These are phyloP conservation scores for Cinara cedri DNA, from an alignment of 2,888 invertebrate genomes.

Conservation along the genomic window DNA sequence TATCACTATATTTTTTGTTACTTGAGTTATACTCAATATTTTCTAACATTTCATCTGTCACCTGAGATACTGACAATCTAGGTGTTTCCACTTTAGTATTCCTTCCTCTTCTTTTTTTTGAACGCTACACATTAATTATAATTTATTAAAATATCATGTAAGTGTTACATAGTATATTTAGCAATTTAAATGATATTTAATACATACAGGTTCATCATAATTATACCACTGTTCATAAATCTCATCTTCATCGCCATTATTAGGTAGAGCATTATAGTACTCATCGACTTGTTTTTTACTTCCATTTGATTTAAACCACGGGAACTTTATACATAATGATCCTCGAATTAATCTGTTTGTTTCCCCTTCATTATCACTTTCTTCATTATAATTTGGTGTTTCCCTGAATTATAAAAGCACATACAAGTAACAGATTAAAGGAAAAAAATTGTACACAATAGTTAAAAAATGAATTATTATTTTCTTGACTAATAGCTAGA, in stretches of 20 bases:
- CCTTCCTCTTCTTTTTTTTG: conserved; percentile 13
- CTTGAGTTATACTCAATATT: conserved; percentile 31
- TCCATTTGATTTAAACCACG: neutral
- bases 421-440: neutral
- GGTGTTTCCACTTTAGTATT: neutral
- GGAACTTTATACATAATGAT: conserved; percentile 13
- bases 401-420: conserved; percentile 3
- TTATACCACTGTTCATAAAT: neutral
- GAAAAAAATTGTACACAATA: neutral
- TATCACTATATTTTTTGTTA: conserved; percentile 3
- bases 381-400: conserved; percentile 23
- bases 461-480: neutral
- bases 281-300: neutral
- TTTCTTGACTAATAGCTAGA: neutral
- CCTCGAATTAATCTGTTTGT: neutral
- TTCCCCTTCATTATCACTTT: conserved; percentile 6
- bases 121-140: conserved; percentile 2
- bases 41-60: conserved; percentile 36
- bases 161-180: neutral
- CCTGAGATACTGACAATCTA: conserved; percentile 15
- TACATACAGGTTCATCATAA: conserved; percentile 22
- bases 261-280: conserved; percentile 10
- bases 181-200: neutral
- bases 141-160: neutral
- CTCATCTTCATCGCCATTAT: conserved; percentile 21